Conservation (phyloP, 2,888 invertebrate genomes). For the Hypomecis atomaria region DNA sequence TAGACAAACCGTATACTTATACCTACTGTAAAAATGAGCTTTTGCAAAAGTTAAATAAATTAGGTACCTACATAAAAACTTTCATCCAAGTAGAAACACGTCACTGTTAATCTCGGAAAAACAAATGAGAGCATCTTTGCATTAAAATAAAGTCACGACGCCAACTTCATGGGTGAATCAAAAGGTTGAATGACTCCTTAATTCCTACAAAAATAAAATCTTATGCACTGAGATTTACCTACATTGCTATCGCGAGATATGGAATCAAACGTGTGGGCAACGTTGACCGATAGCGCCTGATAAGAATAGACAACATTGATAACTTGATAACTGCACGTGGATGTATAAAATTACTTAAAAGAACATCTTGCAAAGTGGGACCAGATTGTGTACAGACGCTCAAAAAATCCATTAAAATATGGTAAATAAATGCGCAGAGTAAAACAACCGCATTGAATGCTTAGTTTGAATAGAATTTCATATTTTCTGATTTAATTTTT, state of each 20-base stretch:
- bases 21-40: too few relatives aligned
- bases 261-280: constrained; percentile 20
- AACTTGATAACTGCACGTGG: constrained; percentile 10
- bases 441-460: too few relatives aligned
- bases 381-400: too few relatives aligned
- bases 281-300: constrained; percentile 46
- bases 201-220: constrained; percentile 20
- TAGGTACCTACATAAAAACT: not conserved
- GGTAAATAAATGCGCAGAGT: too few relatives aligned
- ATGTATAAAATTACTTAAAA: constrained; percentile 12
- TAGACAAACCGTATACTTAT: too few relatives aligned
- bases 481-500: too few relatives aligned
- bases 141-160: not conserved
- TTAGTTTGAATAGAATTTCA: too few relatives aligned
- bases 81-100: too few relatives aligned
- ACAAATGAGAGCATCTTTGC: not conserved
- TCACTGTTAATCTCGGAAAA: too few relatives aligned
- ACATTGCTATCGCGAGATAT: constrained; percentile 27
- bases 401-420: too few relatives aligned
- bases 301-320: constrained; percentile 26
- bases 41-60: too few relatives aligned
- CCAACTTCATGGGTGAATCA: not conserved
- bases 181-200: constrained; percentile 24
- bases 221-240: constrained; percentile 9
- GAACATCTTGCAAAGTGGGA: too few relatives aligned